Base-by-base conservation (phyloP, 2,888 invertebrate genomes). In the Epinotia demarniana region DNA sequence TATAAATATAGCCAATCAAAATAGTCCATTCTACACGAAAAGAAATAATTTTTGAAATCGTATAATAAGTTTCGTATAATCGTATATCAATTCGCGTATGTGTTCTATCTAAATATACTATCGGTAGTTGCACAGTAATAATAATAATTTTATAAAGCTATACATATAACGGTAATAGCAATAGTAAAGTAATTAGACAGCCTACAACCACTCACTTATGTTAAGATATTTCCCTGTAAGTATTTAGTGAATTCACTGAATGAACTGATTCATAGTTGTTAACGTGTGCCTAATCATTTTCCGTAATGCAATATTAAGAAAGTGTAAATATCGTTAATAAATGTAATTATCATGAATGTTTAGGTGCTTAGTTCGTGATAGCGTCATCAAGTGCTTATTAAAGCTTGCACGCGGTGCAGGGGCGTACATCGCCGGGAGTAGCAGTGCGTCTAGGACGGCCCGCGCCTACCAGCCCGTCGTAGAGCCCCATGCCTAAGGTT, bases 361-460 rank as follows among this genome's bases (percentile, higher is more conserved):
- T 84, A 77, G 72, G 76, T 80, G 78, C 78, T 84, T 86, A 83
- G 82, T 83, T 85, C 84, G 79, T 80, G 78, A 78, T 81, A 86
- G 82, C 84, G 87, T 86, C 84, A 84, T 79, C 81, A 80, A 79
- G 80, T 80, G 83, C 83, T 87, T 91, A 89, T 91, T 92, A 92
- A 91, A 91, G 91, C 87, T 88, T 86, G 79, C 87, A 75, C 78
- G 77, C 78, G 81, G 81, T 84, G 82, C 81, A 81, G 82, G 81
- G 82, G 81, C 79, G 88, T 90, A 92, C 82, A 91, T 81, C 82
- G 83, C 78, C 81, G 72, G 80, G 80, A 85, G 89, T 82, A 84
- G 86, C 81, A 86, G 88, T 86, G 84, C 84, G 85, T 84, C 87
- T 84, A 90, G 87, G 88, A 89, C 90, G 87, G 83, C 84, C 85